Evolutionary conservation across 1,140 invertebrate species (phyloP), one percentile per base, ranked within the genome.

Genomic region (Grapholita molesta): DNA sequence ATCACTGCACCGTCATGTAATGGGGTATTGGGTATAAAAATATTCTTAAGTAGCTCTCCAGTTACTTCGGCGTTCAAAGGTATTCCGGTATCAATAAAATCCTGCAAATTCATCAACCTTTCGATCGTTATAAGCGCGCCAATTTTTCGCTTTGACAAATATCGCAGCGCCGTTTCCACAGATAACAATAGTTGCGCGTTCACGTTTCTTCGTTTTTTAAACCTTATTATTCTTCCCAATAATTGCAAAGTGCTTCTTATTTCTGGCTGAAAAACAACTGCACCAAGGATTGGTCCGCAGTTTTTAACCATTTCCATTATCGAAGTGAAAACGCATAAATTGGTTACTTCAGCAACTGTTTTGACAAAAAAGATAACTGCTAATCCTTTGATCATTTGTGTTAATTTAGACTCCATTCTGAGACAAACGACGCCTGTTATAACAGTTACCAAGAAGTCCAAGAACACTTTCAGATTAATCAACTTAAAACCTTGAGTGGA

Each of bases 1-100:
- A 68, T 68, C 11, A 68, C 66, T 21, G 66, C 66, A 23, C 66
- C 66, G 23, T 68, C 66, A 12, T 68, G 66, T 8, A 68, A 21
- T 1, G 66, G 25, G 3, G 66, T 32, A n/a, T 68, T 55, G 3
- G 48, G 66, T 15, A 23, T 68, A 53, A 68, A 68, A n/a, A 68
- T 68, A 8, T 57, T 68, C 9, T 57, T 68, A n/a, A 68, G 8
- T 28, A 68, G 28, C 52, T 68, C 66, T n/a, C 9, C 66, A 11
- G 52, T 55, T 7, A 68, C n/a, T 23, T 53, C 66, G 3, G 66
- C 42, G 11, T 68, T 32, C 30, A 68, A 32, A 9, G 3, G 5
- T 11, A 30, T 33, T 5, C 66, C 66, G 7, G 66, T 68, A 21
- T 30, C 28, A 21, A 68, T 53, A 21, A 55, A 33, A 11, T 68